Evolutionary conservation across 2,797 vertebrate genomes (phyloP).

Genomic region (Odontamblyopus rebecca): DNA sequence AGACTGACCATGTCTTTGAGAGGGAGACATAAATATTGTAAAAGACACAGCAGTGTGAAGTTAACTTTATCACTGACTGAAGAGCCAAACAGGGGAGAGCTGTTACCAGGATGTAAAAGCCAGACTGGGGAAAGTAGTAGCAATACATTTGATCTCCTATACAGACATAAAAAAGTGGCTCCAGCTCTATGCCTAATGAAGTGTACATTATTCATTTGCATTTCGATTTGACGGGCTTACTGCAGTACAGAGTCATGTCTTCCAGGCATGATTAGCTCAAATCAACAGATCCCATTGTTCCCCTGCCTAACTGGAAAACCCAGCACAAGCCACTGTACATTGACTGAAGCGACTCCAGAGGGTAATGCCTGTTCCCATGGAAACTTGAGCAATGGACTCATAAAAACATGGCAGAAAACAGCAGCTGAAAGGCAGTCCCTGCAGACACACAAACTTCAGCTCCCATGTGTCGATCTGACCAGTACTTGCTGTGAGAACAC

Average conservation of each 20-base stretch:
- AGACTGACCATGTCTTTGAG: conserved; percentile 52
- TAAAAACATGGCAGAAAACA: conserved; percentile 61
- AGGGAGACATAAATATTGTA: conserved; percentile 53
- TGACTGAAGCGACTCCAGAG: conserved; percentile 58
- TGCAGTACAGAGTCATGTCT: conserved; percentile 23
- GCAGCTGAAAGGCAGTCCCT: conserved; percentile 47
- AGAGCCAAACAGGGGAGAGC: conserved; percentile 18
- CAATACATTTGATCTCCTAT: background rate
- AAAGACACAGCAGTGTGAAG: conserved; percentile 34
- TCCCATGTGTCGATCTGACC: conserved; percentile 32
- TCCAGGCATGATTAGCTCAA: conserved; percentile 46
- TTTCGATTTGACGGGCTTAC: conserved; percentile 20
- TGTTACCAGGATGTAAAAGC: conserved; percentile 6
- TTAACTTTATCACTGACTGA: conserved; percentile 34
- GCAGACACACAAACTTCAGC: conserved; percentile 41
- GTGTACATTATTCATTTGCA: conserved; percentile 13
- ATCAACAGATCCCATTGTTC: conserved; percentile 56
- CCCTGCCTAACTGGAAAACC: conserved; percentile 48
- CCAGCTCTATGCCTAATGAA: background rate
- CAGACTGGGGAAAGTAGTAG: background rate
- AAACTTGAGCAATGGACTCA: conserved; percentile 61
- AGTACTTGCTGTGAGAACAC: conserved; percentile 17
- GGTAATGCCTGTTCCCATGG: conserved; percentile 69
- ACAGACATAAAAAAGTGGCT: background rate
- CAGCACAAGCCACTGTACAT: conserved; percentile 58